A percentile compares a stretch with the other conserved stretches of the same genome.
These are phyloP conservation scores for Paramuricea clavata DNA, from an alignment of 92 coral and sea anemone genomes.

Conservation along the genomic window DNA sequence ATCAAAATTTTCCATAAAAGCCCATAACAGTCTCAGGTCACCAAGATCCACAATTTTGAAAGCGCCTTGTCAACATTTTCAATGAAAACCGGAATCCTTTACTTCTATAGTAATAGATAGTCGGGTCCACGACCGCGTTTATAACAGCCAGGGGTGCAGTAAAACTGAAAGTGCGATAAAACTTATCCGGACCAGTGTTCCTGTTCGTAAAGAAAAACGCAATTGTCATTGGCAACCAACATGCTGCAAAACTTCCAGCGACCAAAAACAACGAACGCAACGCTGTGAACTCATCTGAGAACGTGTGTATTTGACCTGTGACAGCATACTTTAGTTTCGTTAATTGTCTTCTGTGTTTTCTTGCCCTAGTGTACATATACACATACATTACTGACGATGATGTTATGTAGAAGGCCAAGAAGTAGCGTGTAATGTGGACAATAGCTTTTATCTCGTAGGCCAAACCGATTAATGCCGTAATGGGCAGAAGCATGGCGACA, in stretches of 20 bases:
- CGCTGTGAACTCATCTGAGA: neutral
- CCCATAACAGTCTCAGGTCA: neutral
- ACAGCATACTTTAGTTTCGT: neutral
- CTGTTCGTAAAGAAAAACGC: neutral
- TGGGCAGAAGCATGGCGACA: neutral
- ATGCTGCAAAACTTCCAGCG: constrained; percentile 2
- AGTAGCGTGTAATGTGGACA: constrained; percentile 7
- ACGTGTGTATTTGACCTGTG: neutral
- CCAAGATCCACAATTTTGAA: neutral
- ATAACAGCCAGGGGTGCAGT: constrained; percentile 7
- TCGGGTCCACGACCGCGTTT: constrained; percentile 31
- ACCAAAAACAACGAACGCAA: constrained; percentile 21
- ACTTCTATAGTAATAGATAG: constrained; percentile 37
- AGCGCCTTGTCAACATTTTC: neutral
- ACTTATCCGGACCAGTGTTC: neutral
- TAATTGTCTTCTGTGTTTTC: neutral
- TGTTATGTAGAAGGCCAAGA: constrained; percentile 13
- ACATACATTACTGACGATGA: neutral
- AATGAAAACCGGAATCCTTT: constrained; percentile 24
- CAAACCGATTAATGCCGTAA: neutral
- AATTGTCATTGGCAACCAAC: constrained; percentile 43
- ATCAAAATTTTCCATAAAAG: neutral
- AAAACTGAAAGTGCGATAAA: constrained; percentile 8
- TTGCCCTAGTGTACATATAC: constrained; percentile 14
- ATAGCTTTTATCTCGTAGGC: neutral